A percentile compares a stretch with the other conserved stretches of the same genome.
These are phyloP conservation scores for Peromyscus maniculatus DNA, from an alignment of 2,113 vertebrate genomes.

Conservation along the genomic window DNA sequence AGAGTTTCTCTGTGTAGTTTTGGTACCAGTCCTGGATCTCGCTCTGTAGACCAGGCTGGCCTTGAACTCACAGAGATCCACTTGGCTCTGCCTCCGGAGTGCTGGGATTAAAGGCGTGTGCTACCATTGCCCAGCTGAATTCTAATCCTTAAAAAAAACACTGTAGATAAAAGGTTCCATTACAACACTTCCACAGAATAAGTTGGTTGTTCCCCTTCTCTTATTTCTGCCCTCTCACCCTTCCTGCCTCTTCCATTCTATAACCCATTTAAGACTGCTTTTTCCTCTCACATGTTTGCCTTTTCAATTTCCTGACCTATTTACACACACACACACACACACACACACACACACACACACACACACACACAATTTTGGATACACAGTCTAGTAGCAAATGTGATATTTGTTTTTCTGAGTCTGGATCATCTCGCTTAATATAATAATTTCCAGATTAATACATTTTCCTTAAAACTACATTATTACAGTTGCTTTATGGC, in stretches of 20 bases:
- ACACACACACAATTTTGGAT: background rate
- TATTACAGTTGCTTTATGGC: background rate
- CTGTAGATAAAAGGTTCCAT: background rate
- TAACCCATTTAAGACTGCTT: background rate
- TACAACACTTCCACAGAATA: background rate
- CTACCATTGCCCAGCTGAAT: too few species aligned
- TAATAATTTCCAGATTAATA: background rate
- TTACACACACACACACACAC: background rate
- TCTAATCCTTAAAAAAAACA: background rate
- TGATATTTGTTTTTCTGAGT: background rate
- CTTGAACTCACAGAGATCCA: too few species aligned
- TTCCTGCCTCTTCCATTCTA: background rate
- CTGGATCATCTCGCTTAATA: background rate
- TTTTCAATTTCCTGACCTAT: background rate
- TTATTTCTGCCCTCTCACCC: background rate
- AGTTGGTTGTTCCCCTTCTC: background rate
- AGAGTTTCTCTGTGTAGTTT: too few species aligned
- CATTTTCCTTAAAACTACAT: background rate
- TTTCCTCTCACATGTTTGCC: background rate
- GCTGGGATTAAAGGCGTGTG: too few species aligned
- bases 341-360: accelerated
- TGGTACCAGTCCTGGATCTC: too few species aligned
- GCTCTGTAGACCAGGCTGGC: too few species aligned
- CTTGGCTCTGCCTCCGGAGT: too few species aligned
- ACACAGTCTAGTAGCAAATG: background rate